Base-by-base conservation (phyloP, 2,888 invertebrate species). In the Chydorus sphaericus region DNA sequence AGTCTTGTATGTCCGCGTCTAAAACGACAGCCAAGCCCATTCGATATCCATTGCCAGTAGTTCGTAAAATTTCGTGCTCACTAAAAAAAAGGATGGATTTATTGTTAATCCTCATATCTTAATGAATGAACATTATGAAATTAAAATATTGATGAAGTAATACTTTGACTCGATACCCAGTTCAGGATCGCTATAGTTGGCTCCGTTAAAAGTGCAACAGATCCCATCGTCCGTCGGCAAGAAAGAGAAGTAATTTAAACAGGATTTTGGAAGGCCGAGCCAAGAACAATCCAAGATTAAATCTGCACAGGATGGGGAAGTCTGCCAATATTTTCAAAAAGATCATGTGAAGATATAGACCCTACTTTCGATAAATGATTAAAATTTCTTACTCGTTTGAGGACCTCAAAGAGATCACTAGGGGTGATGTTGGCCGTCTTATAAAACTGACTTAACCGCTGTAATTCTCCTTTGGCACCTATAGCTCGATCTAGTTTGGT, bases 141-240 rank as follows among this genome's bases (percentile, higher is more conserved):
- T 4, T 38, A 8, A n/a, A n/a, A n/a, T n/a, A n/a, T n/a, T 3
- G 14, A 3, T 14, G 7, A 4, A 39, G 5, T n/a, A 16, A 26
- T 44, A 44, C 44, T 44, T 44, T 23, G 44, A 8, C 5, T 23
- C 26, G 23, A 44, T 14, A 20, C 28, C 44, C 28, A 44, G 18
- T 3, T 16, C 18, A 1, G 44, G 14, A 16, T 44, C 44, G n/a
- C 14, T 16, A 23, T 44, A 44, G 23, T 44, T 23, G 7, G 16
- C 44, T 4, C 52, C 52, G 37, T 52, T 52, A 36, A 52, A 52
- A 7, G 52, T 52, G 52, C 52, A 52, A n/a, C 52, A 52, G 10
- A 52, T 31, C 3, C 52, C 52, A 23, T 51, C 51, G 18, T 51
- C 51, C 4, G 51, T 51, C 7, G 51, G 51, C 18, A 29, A 20